Evolutionary conservation across 1,140 invertebrate species (phyloP).

Genomic region (Myzus persicae): DNA sequence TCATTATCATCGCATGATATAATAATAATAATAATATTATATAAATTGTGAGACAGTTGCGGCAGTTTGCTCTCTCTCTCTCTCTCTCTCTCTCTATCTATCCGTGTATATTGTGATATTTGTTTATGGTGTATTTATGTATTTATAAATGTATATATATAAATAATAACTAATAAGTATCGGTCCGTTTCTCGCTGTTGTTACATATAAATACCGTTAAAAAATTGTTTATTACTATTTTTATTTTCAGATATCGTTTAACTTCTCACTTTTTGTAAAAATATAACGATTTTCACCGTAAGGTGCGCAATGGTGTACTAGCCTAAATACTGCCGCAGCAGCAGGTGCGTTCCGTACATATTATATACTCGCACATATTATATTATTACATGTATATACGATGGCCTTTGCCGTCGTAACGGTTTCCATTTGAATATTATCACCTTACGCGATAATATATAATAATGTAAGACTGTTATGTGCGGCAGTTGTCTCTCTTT

Average conservation of each 20-base stretch:
- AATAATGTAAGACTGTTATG: neutral
- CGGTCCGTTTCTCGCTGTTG: neutral
- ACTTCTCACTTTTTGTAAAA: neutral
- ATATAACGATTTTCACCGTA: slow-evolving; percentile 32
- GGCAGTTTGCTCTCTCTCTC: neutral
- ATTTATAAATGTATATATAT: no score
- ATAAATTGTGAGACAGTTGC: neutral
- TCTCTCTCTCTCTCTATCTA: neutral
- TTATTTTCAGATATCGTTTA: neutral
- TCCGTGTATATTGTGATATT: no score
- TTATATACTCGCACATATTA: neutral
- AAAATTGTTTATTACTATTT: neutral
- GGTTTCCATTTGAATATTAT: slow-evolving; percentile 53
- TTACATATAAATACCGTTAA: neutral
- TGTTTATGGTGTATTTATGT: neutral
- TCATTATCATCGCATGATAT: neutral
- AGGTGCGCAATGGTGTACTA: neutral
- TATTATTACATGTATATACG: neutral
- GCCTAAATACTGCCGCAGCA: neutral
- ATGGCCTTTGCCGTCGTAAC: slow-evolving; percentile 36
- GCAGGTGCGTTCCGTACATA: neutral
- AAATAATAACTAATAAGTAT: neutral
- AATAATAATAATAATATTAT: neutral
- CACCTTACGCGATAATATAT: neutral
- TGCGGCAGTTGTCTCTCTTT: neutral